Evolutionary conservation across 2,797 vertebrate species (phyloP).

Genomic region (Dromococcyx pavoninus): DNA sequence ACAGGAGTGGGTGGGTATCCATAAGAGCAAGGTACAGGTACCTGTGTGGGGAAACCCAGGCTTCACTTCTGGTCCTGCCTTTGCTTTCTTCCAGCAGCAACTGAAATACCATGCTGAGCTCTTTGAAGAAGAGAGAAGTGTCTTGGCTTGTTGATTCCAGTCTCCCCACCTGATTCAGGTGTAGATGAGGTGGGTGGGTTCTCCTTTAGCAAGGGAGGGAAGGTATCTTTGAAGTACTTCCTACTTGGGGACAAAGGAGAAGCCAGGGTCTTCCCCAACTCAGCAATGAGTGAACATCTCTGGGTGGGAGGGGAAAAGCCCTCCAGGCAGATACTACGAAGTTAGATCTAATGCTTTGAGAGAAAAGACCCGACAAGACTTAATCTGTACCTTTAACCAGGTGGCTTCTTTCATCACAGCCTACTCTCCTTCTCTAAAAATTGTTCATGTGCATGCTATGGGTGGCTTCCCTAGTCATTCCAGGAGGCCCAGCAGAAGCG

Average conservation of each 20-base stretch:
- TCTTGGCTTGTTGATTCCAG: neutral
- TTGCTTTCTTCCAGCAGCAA: constrained; percentile 7
- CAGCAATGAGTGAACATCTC: neutral
- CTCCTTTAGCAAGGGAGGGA: neutral
- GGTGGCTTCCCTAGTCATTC: neutral
- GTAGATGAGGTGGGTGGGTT: neutral
- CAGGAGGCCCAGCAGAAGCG: neutral
- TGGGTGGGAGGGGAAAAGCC: neutral
- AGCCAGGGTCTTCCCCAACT: neutral
- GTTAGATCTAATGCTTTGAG: neutral
- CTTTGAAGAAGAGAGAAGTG: constrained; percentile 24
- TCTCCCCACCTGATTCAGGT: neutral
- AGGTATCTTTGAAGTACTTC: neutral
- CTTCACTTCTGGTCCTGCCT: neutral
- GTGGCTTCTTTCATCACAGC: neutral
- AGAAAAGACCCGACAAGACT: neutral
- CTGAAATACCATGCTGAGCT: neutral
- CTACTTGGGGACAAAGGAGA: neutral
- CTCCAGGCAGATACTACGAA: neutral
- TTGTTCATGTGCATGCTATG: neutral
- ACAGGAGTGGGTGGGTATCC: neutral
- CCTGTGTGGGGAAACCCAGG: neutral
- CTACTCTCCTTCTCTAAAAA: neutral
- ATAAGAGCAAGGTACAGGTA: neutral
- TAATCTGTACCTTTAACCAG: neutral